Evolutionary conservation across 2,888 invertebrate species (phyloP).

Genomic region (Caenorhabditis auriculariae): DNA sequence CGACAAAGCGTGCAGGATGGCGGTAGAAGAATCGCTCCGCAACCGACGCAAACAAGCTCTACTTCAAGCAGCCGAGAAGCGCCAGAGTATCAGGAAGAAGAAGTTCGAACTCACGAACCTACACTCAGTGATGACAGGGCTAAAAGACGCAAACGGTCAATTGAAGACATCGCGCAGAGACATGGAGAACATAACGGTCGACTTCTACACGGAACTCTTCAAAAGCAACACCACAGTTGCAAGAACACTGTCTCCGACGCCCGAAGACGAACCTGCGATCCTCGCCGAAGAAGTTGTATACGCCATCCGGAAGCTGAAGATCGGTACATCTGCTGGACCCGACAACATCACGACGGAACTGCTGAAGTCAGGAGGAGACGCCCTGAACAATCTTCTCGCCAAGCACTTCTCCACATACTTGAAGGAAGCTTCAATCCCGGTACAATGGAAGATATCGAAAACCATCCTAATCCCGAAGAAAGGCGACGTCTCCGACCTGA

Average conservation of each 20-base stretch:
- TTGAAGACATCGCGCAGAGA: background rate
- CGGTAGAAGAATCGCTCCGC: too few species aligned
- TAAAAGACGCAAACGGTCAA: background rate
- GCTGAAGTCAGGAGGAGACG: slow-evolving; percentile 1
- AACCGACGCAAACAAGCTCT: background rate
- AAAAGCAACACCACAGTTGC: background rate
- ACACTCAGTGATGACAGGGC: background rate
- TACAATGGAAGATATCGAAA: slow-evolving; percentile 1
- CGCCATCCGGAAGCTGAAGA: background rate
- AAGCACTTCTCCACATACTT: slow-evolving; percentile 3
- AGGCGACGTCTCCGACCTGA: too few species aligned
- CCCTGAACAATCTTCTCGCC: slow-evolving; percentile 2
- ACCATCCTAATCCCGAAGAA: too few species aligned
- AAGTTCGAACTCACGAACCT: background rate
- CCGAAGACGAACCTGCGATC: background rate
- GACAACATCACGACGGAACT: slow-evolving; percentile 4
- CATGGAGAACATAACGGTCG: background rate
- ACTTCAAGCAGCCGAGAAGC: background rate
- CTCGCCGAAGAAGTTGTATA: background rate
- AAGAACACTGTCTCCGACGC: too few species aligned
- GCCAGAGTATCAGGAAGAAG: background rate
- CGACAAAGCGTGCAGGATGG: too few species aligned
- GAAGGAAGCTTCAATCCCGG: slow-evolving; percentile 3
- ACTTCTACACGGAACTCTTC: background rate
- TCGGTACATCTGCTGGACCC: slow-evolving; percentile 1